Percentiles rank a stretch among this genome's conserved stretches.
Evolutionary conservation across 2,797 vertebrate species (phyloP).

Genomic region (Poecile montanus): DNA sequence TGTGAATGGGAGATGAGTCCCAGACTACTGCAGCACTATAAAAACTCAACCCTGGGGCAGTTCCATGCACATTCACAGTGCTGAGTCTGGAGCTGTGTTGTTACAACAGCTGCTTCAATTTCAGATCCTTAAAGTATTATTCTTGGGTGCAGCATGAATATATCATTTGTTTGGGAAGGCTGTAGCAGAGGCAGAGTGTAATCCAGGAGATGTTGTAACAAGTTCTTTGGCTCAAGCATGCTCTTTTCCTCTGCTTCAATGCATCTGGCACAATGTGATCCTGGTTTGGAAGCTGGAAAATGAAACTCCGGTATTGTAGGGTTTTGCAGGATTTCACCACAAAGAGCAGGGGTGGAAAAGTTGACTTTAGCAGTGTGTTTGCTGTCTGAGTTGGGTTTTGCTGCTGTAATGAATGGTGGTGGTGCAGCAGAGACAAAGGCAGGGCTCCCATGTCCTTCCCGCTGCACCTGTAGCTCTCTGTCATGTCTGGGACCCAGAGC

Average conservation of each 20-base stretch:
- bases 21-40: background rate
- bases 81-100: background rate
- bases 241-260: background rate
- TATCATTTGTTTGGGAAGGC: background rate
- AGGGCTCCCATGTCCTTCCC: accelerated
- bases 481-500: background rate
- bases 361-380: background rate
- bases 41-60: background rate
- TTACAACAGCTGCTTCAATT: background rate
- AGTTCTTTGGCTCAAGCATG: background rate
- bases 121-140: background rate
- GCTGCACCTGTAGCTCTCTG: accelerated
- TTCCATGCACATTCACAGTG: background rate
- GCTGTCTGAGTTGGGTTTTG: background rate
- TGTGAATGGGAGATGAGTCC: background rate
- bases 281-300: background rate
- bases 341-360: background rate
- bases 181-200: background rate
- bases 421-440: background rate
- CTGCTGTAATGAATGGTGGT: background rate
- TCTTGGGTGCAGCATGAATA: background rate
- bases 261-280: background rate
- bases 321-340: background rate
- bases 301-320: background rate
- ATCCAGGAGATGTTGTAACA: background rate